Evolutionary conservation across 2,113 vertebrate genomes (phyloP), one percentile per base, ranked within the genome.

Genomic region (Notarius quadriscutis): DNA sequence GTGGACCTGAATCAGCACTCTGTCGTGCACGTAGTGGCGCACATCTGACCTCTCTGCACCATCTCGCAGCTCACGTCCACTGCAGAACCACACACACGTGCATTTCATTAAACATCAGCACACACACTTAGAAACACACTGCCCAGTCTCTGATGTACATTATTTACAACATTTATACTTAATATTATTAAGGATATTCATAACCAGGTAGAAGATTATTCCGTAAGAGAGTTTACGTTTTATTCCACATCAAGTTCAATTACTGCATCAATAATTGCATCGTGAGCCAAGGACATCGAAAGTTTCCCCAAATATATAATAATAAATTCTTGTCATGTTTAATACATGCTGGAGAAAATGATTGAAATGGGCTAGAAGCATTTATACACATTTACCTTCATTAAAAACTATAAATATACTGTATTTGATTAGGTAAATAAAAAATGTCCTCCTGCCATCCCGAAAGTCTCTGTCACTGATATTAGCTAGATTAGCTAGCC

Each of bases 1-100:
- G 75, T 75, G 41, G 12, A 53, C 75, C 75, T 78, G 75, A 78
- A 53, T 78, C 75, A 78, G 75, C 75, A 78, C 10, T 53, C 11
- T 53, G 22, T n/a, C 22, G 71, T 48, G 27, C 63, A 69, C 27
- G 12, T 10, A 2, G 17, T 69, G 1, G n/a, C 15, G 34, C 22
- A 77, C 22, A 48, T 77, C 48, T 77, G 22, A 75, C 41, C 72
- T 75, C 72, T 22, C 41, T 12, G 72, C 72, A 75, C 18, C 72
- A 51, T 53, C 11, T 22, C 53, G 74, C 74, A 77, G 74, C 50
- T 53, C 74, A 50, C 18, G 6, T 50, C 72, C 72, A 50, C 18
- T 75, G 41, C 41, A 75, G 72, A 50, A 48, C 41, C 18, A n/a
- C 48, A 77, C 48, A 53, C 74, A n/a, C 72, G 22, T 18, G 9